phyloP scores from a whole-genome alignment of 2,888 invertebrate species.

The Drosophila neotestacea region DNA sequence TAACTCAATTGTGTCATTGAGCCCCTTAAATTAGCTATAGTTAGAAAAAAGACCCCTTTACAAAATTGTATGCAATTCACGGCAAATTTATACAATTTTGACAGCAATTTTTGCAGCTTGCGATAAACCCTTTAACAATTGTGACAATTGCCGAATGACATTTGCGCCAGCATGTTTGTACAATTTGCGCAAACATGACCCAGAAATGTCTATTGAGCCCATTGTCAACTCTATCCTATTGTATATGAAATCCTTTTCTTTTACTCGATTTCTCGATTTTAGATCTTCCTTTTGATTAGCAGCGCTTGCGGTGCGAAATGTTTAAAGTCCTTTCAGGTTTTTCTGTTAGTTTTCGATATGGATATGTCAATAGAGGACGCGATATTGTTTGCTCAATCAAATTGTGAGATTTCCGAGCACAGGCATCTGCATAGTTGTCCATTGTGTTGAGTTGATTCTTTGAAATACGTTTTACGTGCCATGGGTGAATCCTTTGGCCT shows the following conservation, averaged over 20 bases:
- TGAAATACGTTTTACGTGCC: constrained; percentile 48
- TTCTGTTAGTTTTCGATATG: constrained; percentile 48
- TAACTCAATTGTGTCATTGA: constrained; percentile 50
- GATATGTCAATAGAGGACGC: constrained; percentile 44
- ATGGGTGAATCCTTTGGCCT: constrained; percentile 49
- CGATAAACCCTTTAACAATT: constrained; percentile 45
- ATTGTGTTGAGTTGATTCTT: constrained; percentile 37
- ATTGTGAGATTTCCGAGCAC: constrained; percentile 34
- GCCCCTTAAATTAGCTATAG: constrained; percentile 37
- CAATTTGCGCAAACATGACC: constrained; percentile 67
- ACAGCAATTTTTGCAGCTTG: constrained; percentile 67
- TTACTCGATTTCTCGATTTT: constrained; percentile 14
- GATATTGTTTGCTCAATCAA: constrained; percentile 47
- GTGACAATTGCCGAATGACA: constrained; percentile 13
- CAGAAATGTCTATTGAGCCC: constrained; percentile 43
- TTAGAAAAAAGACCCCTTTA: constrained; percentile 10
- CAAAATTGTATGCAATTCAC: constrained; percentile 36
- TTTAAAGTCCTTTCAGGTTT: constrained; percentile 23
- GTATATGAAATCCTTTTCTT: constrained; percentile 31
- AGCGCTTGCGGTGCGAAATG: constrained; percentile 28
- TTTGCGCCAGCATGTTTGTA: constrained; percentile 35
- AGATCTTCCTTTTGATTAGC: constrained; percentile 54
- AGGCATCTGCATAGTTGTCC: constrained; percentile 55
- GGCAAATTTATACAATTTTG: constrained; percentile 47
- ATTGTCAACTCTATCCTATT: constrained; percentile 35